phyloP scores from a whole-genome alignment of 2,113 vertebrate species.

The Machaerirhynchus nigripectus region DNA sequence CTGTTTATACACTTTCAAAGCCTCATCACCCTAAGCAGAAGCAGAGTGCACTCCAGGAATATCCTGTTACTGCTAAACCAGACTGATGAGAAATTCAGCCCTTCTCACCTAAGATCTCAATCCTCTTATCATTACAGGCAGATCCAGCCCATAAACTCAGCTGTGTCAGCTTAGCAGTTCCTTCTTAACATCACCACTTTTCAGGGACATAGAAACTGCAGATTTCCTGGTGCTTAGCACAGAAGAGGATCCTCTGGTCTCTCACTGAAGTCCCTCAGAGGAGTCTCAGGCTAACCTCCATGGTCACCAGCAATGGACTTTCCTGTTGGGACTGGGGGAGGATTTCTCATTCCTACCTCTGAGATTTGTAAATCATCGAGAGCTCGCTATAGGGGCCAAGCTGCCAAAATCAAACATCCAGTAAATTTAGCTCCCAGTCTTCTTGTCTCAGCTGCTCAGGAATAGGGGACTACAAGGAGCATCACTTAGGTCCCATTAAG shows the following conservation, averaged over 20 bases:
- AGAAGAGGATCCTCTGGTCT: not conserved
- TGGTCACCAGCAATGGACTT: not conserved
- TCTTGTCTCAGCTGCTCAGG: constrained; percentile 19
- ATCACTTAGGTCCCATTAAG: constrained; percentile 52
- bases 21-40: not conserved
- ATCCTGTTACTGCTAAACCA: not conserved
- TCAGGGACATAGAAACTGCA: not conserved
- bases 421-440: constrained; percentile 22
- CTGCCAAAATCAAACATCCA: not conserved
- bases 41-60: not conserved
- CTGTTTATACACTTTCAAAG: not conserved
- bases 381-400: not conserved
- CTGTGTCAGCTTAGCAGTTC: not conserved
- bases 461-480: constrained; percentile 11
- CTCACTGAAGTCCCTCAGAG: not conserved
- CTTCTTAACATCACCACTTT: not conserved
- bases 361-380: not conserved
- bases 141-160: not conserved
- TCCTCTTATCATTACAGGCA: not conserved
- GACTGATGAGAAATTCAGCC: not conserved
- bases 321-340: not conserved
- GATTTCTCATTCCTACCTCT: not conserved
- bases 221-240: not conserved
- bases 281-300: not conserved
- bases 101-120: not conserved